phyloP scores from a whole-genome alignment of 2,113 vertebrate genomes.

The Psilopogon haemacephalus region DNA sequence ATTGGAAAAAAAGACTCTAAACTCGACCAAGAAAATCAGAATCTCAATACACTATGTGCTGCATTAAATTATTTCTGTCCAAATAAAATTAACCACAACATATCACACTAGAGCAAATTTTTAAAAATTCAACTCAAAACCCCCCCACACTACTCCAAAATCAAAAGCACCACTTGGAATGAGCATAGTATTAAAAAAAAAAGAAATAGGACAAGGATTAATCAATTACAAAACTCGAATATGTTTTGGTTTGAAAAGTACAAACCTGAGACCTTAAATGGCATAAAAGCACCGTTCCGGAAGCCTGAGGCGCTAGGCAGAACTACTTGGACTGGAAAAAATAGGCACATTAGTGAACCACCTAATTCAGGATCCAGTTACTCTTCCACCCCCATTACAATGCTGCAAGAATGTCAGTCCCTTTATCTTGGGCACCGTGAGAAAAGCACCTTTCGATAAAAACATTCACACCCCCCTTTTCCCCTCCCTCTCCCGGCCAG shows the following conservation, averaged over 20 bases:
- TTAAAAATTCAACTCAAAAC: neutral
- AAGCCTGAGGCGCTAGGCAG: neutral
- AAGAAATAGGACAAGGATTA: neutral
- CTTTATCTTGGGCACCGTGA: slow-evolving; percentile 9
- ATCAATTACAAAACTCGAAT: neutral
- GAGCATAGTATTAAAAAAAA: neutral
- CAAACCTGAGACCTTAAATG: slow-evolving; percentile 23
- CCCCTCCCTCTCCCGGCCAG: neutral
- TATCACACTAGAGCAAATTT: neutral
- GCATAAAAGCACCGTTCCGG: neutral
- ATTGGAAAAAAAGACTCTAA: slow-evolving; percentile 43
- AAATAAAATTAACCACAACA: neutral
- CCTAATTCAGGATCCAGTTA: slow-evolving; percentile 25
- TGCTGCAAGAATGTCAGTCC: neutral
- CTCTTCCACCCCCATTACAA: neutral
- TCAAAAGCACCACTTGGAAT: neutral
- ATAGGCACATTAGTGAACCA: neutral
- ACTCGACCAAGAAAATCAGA: neutral
- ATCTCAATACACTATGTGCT: neutral
- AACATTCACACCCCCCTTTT: neutral
- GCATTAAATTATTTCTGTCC: neutral
- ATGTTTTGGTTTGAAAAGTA: neutral
- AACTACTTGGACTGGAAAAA: slow-evolving; percentile 40
- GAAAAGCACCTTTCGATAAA: slow-evolving; percentile 24
- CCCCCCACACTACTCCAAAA: neutral